phyloP scores from a whole-genome alignment of 2,888 invertebrate species.

The Polietes domitor region DNA sequence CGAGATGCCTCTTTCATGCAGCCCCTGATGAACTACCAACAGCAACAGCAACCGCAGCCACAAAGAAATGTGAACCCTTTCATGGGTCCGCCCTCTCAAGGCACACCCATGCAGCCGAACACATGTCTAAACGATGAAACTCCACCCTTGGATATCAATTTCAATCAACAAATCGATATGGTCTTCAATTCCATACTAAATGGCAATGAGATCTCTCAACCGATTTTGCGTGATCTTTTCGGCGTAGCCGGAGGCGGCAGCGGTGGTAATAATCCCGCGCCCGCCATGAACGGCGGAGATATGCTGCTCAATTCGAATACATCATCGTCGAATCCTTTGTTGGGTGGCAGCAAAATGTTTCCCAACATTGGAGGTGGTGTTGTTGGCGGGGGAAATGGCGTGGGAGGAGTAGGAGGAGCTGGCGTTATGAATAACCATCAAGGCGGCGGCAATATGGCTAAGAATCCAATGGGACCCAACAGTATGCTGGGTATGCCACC shows the following conservation, averaged over 20 bases:
- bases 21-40: slow-evolving; percentile 60
- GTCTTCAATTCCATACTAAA: slow-evolving; percentile 80
- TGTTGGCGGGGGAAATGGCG: slow-evolving; percentile 37
- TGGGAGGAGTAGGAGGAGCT: slow-evolving; percentile 46
- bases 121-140: slow-evolving; percentile 71
- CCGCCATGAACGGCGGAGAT: slow-evolving; percentile 68
- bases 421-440: slow-evolving; percentile 39
- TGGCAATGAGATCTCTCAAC: slow-evolving; percentile 80
- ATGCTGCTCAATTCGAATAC: slow-evolving; percentile 61
- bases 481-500: slow-evolving; percentile 63
- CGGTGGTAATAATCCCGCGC: slow-evolving; percentile 69
- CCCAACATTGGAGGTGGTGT: slow-evolving; percentile 61
- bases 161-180: slow-evolving; percentile 80
- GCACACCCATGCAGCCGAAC: slow-evolving; percentile 61
- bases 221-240: slow-evolving; percentile 79
- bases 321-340: slow-evolving; percentile 56
- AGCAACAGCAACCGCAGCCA: slow-evolving; percentile 68
- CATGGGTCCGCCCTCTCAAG: slow-evolving; percentile 59
- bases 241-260: slow-evolving; percentile 76
- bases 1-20: slow-evolving; percentile 60
- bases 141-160: slow-evolving; percentile 75
- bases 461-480: slow-evolving; percentile 47
- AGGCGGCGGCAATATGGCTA: slow-evolving; percentile 56
- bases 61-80: slow-evolving; percentile 67
- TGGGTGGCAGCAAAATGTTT: slow-evolving; percentile 68